These are phyloP conservation scores for Rhagoletis pomonella DNA, from an alignment of 1,140 invertebrate genomes.

Conservation along the genomic window DNA sequence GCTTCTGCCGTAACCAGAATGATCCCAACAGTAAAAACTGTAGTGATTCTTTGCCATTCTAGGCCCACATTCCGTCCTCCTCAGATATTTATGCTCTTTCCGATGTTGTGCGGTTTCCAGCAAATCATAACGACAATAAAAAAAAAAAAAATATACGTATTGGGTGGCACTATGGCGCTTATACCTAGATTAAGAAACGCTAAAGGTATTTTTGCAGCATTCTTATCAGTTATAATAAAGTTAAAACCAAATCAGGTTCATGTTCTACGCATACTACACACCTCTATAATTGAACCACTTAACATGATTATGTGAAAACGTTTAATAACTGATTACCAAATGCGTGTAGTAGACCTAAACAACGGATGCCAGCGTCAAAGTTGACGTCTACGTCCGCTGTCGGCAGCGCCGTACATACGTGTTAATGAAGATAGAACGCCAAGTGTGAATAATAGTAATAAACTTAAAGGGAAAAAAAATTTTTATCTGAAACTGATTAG, in stretches of 20 bases:
- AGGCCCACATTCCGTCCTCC: no score
- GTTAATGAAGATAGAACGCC: slow-evolving; percentile 21
- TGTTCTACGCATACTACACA: not conserved
- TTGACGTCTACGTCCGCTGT: not conserved
- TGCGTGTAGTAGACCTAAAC: not conserved
- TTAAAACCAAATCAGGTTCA: no score
- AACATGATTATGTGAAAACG: not conserved
- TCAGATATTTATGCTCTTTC: no score
- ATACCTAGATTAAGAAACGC: not conserved
- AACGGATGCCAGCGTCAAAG: not conserved
- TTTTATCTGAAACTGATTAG: not conserved
- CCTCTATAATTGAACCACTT: not conserved
- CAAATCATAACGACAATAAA: not conserved
- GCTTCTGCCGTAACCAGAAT: no score
- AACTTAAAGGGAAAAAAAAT: not conserved
- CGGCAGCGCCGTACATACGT: not conserved
- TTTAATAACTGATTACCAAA: slow-evolving; percentile 14
- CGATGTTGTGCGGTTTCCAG: no score
- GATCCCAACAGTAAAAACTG: no score
- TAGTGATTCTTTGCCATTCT: no score
- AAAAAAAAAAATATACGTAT: not conserved
- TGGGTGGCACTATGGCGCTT: not conserved
- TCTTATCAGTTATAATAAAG: not conserved
- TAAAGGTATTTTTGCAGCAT: not conserved
- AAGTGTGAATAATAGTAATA: not conserved